Evolutionary conservation across 1,140 invertebrate species (phyloP).

Genomic region (Hirudo medicinalis): DNA sequence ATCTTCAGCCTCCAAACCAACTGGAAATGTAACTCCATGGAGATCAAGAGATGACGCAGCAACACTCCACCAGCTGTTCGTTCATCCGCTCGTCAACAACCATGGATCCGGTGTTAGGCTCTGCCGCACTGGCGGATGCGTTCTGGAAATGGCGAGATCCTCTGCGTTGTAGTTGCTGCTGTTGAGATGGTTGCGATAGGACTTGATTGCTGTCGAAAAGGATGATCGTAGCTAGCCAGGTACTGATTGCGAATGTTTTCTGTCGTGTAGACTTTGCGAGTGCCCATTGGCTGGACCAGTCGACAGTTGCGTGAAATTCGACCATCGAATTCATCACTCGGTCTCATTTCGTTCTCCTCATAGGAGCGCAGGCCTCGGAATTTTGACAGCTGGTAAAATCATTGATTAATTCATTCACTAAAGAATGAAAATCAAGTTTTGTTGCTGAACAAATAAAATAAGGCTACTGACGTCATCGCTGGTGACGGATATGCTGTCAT

Average conservation of each 20-base stretch:
- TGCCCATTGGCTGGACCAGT: slow-evolving; percentile 14
- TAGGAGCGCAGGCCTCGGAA: slow-evolving; percentile 13
- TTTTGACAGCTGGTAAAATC: slow-evolving; percentile 1
- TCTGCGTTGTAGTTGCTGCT: slow-evolving; percentile 2
- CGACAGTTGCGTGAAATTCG: slow-evolving; percentile 14
- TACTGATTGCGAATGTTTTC: slow-evolving; percentile 13
- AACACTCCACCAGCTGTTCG: slow-evolving; percentile 9
- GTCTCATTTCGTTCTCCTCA: slow-evolving; percentile 12
- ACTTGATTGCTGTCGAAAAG: slow-evolving; percentile 2
- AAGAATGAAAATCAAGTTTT: too few species aligned
- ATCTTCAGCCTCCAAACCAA: neutral
- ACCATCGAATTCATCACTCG: slow-evolving; percentile 17
- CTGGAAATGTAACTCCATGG: neutral
- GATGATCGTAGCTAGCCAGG: neutral
- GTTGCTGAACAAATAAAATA: too few species aligned
- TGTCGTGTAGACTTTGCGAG: slow-evolving; percentile 10
- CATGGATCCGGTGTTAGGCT: neutral
- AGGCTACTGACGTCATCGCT: slow-evolving; percentile 1
- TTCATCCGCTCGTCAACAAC: neutral
- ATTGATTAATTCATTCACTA: too few species aligned
- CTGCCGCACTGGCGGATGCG: slow-evolving; percentile 2
- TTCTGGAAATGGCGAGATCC: slow-evolving; percentile 17
- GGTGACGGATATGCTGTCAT: slow-evolving; percentile 54
- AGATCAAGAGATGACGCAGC: neutral
- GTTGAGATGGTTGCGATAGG: neutral